Percentiles rank a stretch among this genome's conserved stretches.
Evolutionary conservation across 2,797 vertebrate species (phyloP).

Genomic region (Mormyrops boulengeri): DNA sequence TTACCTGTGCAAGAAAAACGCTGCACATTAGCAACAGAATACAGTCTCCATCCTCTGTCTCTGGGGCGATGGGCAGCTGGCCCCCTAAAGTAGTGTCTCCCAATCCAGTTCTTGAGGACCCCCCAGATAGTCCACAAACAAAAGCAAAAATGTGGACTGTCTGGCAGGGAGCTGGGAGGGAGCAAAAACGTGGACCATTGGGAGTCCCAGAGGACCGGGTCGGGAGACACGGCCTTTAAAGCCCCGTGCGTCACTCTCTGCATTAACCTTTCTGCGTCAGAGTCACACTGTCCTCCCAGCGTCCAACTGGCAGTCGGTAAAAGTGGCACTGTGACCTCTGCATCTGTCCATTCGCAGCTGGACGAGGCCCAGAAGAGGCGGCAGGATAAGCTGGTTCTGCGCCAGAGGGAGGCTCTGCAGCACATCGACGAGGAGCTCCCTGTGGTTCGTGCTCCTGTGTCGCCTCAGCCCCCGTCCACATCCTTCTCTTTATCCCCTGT

Average conservation of each 20-base stretch:
- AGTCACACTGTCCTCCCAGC: neutral
- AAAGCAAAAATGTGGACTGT: neutral
- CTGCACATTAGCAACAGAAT: neutral
- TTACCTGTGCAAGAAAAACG: neutral
- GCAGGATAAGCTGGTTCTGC: slow-evolving; percentile 60
- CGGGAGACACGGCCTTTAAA: neutral
- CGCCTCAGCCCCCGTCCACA: neutral
- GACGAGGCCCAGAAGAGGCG: slow-evolving; percentile 74
- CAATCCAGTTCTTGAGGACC: too few relatives aligned
- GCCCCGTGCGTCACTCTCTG: neutral
- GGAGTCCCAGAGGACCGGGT: neutral
- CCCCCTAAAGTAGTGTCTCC: neutral
- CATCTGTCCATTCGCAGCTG: slow-evolving; percentile 52
- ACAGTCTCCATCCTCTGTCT: neutral
- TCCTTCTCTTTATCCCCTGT: neutral
- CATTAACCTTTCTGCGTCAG: neutral
- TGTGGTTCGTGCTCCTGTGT: slow-evolving; percentile 52
- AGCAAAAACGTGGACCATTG: neutral
- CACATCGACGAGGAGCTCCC: slow-evolving; percentile 65
- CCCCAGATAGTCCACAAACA: neutral
- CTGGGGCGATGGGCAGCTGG: neutral
- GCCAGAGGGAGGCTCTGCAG: slow-evolving; percentile 66
- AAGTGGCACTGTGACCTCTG: neutral
- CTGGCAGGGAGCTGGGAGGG: neutral
- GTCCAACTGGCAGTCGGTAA: neutral